Evolutionary conservation across 2,797 vertebrate species (phyloP).

Genomic region (Acanthurus lineatus): DNA sequence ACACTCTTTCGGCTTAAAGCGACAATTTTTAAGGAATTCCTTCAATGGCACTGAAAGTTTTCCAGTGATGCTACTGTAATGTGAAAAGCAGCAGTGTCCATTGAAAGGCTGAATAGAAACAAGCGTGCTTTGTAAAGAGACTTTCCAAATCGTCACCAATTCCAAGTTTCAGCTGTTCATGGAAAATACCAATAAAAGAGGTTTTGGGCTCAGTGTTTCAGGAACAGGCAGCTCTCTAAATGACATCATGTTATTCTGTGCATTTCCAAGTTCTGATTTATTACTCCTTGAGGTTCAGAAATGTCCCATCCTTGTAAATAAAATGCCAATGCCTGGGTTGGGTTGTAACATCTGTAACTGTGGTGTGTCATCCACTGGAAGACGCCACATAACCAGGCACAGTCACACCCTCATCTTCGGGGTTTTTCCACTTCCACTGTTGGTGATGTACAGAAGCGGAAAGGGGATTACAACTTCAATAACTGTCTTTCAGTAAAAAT

Average conservation of each 20-base stretch:
- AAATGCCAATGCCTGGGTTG: conserved; percentile 7
- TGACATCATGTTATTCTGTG: conserved; percentile 3
- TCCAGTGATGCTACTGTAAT: background rate
- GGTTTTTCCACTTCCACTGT: background rate
- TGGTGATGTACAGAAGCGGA: background rate
- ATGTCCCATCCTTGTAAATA: conserved; percentile 9
- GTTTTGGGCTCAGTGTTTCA: conserved; percentile 1
- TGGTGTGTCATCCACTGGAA: background rate
- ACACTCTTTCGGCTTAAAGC: background rate
- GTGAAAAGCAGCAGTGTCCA: background rate
- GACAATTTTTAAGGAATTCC: background rate
- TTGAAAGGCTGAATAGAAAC: conserved; percentile 11
- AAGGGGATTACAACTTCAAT: background rate
- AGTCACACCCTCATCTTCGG: background rate
- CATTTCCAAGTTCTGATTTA: background rate
- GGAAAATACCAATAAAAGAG: background rate
- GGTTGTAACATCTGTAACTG: background rate
- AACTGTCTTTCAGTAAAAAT: conserved; percentile 1
- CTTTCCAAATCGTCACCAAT: conserved; percentile 4
- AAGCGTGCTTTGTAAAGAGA: background rate
- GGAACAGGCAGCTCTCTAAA: background rate
- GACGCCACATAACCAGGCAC: background rate
- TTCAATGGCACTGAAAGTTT: background rate
- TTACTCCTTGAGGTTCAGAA: background rate
- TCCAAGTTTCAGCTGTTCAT: conserved; percentile 5